Evolutionary conservation across 2,888 invertebrate species (phyloP), one percentile per base, ranked within the genome.

Genomic region (Chymomyza caudatula): DNA sequence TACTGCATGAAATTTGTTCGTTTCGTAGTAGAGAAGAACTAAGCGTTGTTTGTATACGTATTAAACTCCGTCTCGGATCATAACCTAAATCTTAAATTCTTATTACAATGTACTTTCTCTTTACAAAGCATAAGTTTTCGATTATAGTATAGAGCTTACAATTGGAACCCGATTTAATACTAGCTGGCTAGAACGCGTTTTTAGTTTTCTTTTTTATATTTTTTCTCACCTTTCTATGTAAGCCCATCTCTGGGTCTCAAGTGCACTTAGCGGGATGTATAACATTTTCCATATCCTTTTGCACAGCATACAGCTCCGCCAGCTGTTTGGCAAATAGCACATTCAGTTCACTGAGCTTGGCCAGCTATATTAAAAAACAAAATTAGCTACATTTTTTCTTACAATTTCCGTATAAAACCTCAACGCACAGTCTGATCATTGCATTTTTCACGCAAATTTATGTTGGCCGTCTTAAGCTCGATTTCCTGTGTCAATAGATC

Each of bases 401-500:
- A 4, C 25, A 22, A 37, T 6, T 23, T 29, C 19, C 15, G 49
- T 29, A 15, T 13, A 23, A 20, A 13, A 43, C 4, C 44, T 15
- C 42, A 4, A 69, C 71, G 73, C 76, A 96, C 96, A 85, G 96
- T 93, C 91, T 97, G 96, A 81, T 95, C 94, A 91, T 95, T 96
- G 78, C 84, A 88, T 76, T 91, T 90, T 63, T 91, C 91, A 51
- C 88, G 88, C 55, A 90, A 79, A 78, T 87, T 89, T 69, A 82
- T 80, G 68, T 90, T 91, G 42, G 90, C 90, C 76, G 92, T 91
- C 88, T 94, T 94, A 63, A 96, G 91, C 91, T 97, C 97, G 69
- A 95, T 94, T 88, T 96, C 96, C 91, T 96, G 96, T 87, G 93
- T 93, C 86, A 95, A 94, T 59, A 97, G 89, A 88, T 97, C 96